A percentile compares a stretch with the other conserved stretches of the same genome.
Evolutionary conservation across 2,797 vertebrate species (phyloP).

Genomic region (Mus caroli): DNA sequence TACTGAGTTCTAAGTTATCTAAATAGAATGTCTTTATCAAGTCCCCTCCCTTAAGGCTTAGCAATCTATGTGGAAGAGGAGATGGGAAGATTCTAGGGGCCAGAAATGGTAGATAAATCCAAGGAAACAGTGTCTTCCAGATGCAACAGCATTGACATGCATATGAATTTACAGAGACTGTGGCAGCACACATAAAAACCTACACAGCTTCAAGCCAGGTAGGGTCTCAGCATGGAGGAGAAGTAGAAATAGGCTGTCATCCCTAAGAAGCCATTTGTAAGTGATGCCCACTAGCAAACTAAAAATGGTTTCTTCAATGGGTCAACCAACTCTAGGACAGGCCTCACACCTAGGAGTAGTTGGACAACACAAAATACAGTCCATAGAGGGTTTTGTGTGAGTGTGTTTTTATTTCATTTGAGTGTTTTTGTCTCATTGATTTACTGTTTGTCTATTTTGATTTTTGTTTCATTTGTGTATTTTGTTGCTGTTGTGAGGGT

Average conservation of each 20-base stretch:
- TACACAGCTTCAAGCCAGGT: background rate
- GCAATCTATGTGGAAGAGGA: background rate
- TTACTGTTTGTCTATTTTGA: background rate
- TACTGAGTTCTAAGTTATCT: background rate
- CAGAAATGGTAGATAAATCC: background rate
- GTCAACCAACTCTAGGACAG: too few relatives aligned
- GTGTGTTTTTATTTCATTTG: background rate
- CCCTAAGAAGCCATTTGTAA: background rate
- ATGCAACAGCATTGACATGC: background rate
- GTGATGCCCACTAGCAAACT: too few relatives aligned
- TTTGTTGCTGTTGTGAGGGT: background rate
- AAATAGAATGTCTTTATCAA: background rate
- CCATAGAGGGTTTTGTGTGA: background rate
- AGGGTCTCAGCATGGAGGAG: background rate
- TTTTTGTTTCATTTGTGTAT: background rate
- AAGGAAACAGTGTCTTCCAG: background rate
- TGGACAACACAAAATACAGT: background rate
- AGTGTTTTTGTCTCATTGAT: background rate
- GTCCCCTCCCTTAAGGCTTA: background rate
- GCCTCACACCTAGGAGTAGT: background rate
- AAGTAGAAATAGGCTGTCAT: background rate
- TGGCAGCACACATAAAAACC: background rate
- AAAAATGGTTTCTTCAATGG: background rate
- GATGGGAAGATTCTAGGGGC: background rate
- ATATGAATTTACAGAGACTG: too few relatives aligned